Evolutionary conservation across 2,113 vertebrate species (phyloP).

Genomic region (Esox niger): DNA sequence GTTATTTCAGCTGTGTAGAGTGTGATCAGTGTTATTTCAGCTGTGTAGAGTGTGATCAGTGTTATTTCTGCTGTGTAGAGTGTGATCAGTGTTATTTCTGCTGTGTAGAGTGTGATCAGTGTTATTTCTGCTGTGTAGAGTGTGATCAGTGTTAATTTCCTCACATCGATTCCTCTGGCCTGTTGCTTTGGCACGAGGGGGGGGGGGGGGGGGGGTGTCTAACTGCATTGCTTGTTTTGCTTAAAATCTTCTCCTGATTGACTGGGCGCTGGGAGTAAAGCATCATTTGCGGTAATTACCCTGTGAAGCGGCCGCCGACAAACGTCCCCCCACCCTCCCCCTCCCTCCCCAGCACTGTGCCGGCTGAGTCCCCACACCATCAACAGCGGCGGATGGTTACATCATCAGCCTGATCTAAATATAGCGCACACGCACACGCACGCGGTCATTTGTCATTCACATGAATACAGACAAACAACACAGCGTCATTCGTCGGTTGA

Average conservation of each 20-base stretch:
- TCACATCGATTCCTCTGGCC: too few species aligned
- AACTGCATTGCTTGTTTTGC: not conserved
- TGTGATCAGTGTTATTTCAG: too few species aligned
- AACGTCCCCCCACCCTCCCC: too few species aligned
- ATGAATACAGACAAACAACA: too few species aligned
- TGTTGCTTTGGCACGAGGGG: constrained; percentile 13
- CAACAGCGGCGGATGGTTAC: constrained; percentile 44
- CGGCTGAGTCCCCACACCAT: constrained; percentile 1
- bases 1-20: too few species aligned
- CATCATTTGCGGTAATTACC: constrained; percentile 33
- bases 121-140: too few species aligned
- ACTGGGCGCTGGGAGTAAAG: constrained; percentile 28
- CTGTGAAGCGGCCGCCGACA: too few species aligned
- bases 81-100: too few species aligned
- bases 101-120: too few species aligned
- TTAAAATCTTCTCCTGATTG: constrained; percentile 23
- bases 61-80: too few species aligned
- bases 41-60: too few species aligned
- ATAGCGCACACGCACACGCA: constrained; percentile 37
- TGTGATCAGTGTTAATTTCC: too few species aligned
- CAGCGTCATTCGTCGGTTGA: not conserved
- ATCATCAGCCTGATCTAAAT: constrained; percentile 48
- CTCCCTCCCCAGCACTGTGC: constrained; percentile 22
- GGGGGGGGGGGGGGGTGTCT: not conserved
- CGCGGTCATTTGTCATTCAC: constrained; percentile 10